Conservation (phyloP, 2,113 vertebrate species). For the Loxodonta africana region DNA sequence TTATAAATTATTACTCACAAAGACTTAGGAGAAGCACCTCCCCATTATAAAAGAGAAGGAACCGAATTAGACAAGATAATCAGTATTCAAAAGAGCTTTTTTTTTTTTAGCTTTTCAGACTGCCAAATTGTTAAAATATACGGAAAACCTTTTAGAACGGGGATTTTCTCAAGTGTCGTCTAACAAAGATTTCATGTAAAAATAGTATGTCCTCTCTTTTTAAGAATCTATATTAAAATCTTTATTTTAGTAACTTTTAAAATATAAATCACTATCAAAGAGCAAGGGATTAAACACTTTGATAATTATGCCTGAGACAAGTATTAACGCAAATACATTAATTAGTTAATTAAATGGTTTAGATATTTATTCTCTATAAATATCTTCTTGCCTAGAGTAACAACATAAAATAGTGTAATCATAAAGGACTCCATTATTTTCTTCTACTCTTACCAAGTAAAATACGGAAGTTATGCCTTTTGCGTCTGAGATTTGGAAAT, state of each 20-base stretch:
- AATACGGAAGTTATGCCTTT: neutral
- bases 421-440: neutral
- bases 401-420: neutral
- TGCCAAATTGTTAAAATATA: neutral
- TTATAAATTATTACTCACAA: neutral
- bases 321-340: slow-evolving; percentile 14
- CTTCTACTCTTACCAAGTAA: neutral
- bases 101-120: neutral
- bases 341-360: slow-evolving; percentile 13
- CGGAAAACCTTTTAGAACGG: neutral
- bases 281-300: neutral
- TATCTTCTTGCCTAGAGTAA: slow-evolving; percentile 16
- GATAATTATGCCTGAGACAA: neutral
- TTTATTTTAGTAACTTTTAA: slow-evolving; percentile 43
- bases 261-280: slow-evolving; percentile 15
- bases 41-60: neutral
- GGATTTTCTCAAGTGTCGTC: neutral
- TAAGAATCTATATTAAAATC: slow-evolving; percentile 21
- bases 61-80: neutral
- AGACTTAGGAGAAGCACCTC: neutral
- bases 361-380: slow-evolving; percentile 37
- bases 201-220: neutral
- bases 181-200: neutral
- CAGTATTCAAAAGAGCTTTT: neutral
- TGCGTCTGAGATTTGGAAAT: neutral